Conservation (phyloP, 2,113 vertebrate species). For the Zeus faber region DNA sequence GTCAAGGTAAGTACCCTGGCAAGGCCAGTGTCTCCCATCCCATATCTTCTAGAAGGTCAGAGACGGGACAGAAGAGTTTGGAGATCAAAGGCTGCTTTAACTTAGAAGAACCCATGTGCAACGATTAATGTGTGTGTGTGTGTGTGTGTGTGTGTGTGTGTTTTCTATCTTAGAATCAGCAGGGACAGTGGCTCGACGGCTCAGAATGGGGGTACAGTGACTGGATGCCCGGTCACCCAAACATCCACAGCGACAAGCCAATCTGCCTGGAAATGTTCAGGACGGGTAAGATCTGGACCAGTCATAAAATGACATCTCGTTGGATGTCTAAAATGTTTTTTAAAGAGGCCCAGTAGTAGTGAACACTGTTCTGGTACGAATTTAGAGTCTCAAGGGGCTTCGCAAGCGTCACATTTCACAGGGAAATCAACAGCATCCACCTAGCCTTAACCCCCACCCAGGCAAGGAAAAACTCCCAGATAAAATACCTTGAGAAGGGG, state of each 20-base stretch:
- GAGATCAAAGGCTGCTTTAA: neutral
- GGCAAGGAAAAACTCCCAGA: too few relatives aligned
- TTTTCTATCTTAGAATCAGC: conserved; percentile 51
- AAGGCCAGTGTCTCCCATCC: neutral
- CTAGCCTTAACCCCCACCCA: too few relatives aligned
- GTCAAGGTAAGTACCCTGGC: conserved; percentile 50
- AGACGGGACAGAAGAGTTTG: too few relatives aligned
- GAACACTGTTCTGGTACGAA: too few relatives aligned
- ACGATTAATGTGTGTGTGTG: conserved; percentile 1
- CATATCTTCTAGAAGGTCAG: too few relatives aligned
- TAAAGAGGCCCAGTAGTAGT: too few relatives aligned
- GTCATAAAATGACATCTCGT: too few relatives aligned
- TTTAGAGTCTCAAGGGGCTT: too few relatives aligned
- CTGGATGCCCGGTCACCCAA: conserved; percentile 69
- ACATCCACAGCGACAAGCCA: conserved; percentile 44
- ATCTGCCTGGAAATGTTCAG: conserved; percentile 68
- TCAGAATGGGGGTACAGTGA: conserved; percentile 64
- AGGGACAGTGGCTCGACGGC: conserved; percentile 63
- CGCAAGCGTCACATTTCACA: too few relatives aligned
- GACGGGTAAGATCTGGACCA: conserved; percentile 43
- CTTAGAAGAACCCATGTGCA: neutral
- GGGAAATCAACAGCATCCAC: too few relatives aligned
- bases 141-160: conserved; percentile 10
- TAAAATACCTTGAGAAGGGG: too few relatives aligned
- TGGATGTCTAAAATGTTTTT: too few relatives aligned